Conservation (phyloP, 2,113 vertebrate genomes). For the Typhlomys cinereus region DNA sequence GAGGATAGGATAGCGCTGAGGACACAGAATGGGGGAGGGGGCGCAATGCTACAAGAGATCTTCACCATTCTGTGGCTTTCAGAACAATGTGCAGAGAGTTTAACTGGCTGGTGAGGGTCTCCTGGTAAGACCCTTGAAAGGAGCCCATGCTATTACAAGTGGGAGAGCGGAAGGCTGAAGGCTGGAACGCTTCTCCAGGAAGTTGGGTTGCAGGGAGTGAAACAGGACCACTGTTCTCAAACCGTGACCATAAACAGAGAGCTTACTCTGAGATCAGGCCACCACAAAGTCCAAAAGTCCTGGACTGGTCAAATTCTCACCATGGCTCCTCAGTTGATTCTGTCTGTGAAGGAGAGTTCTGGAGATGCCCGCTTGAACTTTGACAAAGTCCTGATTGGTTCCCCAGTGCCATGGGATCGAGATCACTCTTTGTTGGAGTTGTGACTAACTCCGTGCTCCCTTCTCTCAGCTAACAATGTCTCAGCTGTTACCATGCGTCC, state of each 20-base stretch:
- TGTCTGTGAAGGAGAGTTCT: background rate
- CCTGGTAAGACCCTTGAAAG: background rate
- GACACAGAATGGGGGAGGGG: background rate
- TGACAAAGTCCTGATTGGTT: background rate
- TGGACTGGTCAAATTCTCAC: background rate
- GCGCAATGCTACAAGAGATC: background rate
- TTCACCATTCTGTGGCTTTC: background rate
- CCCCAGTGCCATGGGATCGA: background rate
- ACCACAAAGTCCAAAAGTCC: background rate
- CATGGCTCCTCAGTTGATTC: background rate
- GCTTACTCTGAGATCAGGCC: background rate
- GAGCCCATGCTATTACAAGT: rapidly evolving
- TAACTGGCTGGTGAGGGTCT: background rate
- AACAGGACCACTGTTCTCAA: too few species aligned
- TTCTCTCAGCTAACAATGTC: background rate
- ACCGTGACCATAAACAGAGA: too few species aligned
- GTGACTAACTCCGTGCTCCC: background rate
- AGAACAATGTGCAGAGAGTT: background rate
- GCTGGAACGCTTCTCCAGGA: background rate
- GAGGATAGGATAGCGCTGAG: background rate
- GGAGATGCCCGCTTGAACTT: background rate
- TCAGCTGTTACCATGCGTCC: background rate
- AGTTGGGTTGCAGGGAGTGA: background rate
- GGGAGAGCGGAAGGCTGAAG: background rate
- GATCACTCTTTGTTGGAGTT: background rate